Percentiles rank a stretch among this genome's conserved stretches.
Conservation (phyloP, 2,888 invertebrate species). For the Lasiommata megera region DNA sequence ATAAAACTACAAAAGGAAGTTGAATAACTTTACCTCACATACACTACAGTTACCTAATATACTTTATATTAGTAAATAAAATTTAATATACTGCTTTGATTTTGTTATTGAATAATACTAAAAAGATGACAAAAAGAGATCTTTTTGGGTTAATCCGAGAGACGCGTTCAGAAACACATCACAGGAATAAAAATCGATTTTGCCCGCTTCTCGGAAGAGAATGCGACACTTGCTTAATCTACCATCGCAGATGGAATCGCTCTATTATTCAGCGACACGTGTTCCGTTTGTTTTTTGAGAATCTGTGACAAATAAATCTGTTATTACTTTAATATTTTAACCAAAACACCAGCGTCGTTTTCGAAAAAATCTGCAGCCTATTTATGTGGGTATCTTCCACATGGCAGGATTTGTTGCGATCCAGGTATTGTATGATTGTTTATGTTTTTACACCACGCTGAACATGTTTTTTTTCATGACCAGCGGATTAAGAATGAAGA, state of each 20-base stretch:
- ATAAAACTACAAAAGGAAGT: no score
- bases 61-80: neutral
- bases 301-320: slow-evolving; percentile 27
- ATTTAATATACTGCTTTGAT: neutral
- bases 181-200: slow-evolving; percentile 51
- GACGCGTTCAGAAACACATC: slow-evolving; percentile 47
- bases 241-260: slow-evolving; percentile 61
- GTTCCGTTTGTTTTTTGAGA: slow-evolving; percentile 46
- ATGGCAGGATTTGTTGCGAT: neutral
- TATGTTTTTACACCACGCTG: no score
- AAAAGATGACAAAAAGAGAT: slow-evolving; percentile 38
- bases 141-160: slow-evolving; percentile 56
- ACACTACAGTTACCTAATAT: no score
- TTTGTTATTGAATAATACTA: slow-evolving; percentile 18
- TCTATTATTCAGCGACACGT: slow-evolving; percentile 71
- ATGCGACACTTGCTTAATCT: slow-evolving; percentile 75
- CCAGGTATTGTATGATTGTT: neutral
- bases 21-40: no score
- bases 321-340: slow-evolving; percentile 3
- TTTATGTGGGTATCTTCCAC: neutral
- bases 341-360: neutral
- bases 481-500: no score
- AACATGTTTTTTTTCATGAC: no score
- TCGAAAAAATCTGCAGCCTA: neutral
- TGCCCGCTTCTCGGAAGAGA: slow-evolving; percentile 63